phyloP scores from a whole-genome alignment of 2,113 vertebrate genomes.

The Bettongia penicillata region DNA sequence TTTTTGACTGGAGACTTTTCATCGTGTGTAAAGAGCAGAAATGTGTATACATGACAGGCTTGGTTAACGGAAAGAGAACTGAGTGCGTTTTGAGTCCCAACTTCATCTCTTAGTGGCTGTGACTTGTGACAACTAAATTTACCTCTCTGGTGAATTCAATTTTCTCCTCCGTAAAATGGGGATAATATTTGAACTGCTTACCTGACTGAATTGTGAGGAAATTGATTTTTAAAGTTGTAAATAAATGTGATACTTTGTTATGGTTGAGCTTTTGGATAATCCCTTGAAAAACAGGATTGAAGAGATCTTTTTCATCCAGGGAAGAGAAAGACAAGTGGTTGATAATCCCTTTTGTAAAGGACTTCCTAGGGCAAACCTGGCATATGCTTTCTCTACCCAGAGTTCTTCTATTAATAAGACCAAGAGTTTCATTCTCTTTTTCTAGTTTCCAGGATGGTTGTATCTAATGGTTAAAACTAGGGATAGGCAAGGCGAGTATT shows the following conservation, averaged over 20 bases:
- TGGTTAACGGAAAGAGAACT: background rate
- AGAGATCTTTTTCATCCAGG: background rate
- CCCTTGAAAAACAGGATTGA: background rate
- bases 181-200: background rate
- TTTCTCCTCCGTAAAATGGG: background rate
- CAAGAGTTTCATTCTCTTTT: background rate
- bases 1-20: background rate
- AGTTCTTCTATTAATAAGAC: background rate
- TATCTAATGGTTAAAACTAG: background rate
- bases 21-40: background rate
- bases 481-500: background rate
- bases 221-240: background rate
- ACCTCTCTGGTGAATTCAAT: background rate
- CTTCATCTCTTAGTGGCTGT: background rate
- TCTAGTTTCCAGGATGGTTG: background rate
- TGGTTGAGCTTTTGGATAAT: background rate
- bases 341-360: background rate
- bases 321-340: background rate
- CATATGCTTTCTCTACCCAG: background rate
- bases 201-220: background rate
- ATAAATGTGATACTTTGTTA: background rate
- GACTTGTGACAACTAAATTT: background rate
- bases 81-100: background rate
- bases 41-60: background rate
- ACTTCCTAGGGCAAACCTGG: background rate